Base-by-base conservation (phyloP, 2,888 invertebrate genomes). In the Aporophyla lueneburgensis region DNA sequence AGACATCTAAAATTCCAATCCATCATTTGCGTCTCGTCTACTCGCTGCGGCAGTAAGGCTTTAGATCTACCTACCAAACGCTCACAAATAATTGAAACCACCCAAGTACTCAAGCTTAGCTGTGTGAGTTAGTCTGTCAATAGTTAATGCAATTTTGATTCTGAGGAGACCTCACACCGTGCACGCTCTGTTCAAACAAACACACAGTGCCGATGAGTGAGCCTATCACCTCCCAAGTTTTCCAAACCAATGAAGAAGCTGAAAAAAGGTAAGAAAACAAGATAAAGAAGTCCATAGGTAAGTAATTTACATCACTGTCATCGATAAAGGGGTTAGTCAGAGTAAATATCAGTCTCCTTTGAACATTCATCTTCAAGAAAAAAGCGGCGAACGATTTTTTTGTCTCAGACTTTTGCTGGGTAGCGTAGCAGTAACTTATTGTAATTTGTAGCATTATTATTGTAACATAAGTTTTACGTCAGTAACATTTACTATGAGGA, bases 381-480 rank as follows among this genome's bases (percentile, higher is more conserved):
- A 81, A 80, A 66, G 63, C 65, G 65, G 59, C 33, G 16, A 24
- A 59, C 65, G 62, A 75, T 76, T 81, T 81, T 70, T 88, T 84
- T 83, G 68, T 75, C 75, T 82, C 63, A 65, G 67, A 73, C 24
- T 76, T 88, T 88, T 76, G 78, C 83, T 87, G 71, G 54, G 83
- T 80, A 77, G 78, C 71, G 46, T 62, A 77, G 61, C 63, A 73
- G 72, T 87, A 78, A 87, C 78, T 76, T 88, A 76, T 77, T 77
- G 85, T 87, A 87, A 88, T 82, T 88, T 88, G 87, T 86, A 78
- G 74, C 72, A 74, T 78, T 86, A 82, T 84, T 88, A 77, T 76
- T 78, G 80, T 72, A 56, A 70, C 72, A 72, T 79, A 72, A 72
- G 76, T 79, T 84, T 80, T 56, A 76, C 49, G 66, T 72, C 76